Evolutionary conservation across 2,113 vertebrate species (phyloP), one percentile per base, ranked within the genome.

Genomic region (Cariama cristata): DNA sequence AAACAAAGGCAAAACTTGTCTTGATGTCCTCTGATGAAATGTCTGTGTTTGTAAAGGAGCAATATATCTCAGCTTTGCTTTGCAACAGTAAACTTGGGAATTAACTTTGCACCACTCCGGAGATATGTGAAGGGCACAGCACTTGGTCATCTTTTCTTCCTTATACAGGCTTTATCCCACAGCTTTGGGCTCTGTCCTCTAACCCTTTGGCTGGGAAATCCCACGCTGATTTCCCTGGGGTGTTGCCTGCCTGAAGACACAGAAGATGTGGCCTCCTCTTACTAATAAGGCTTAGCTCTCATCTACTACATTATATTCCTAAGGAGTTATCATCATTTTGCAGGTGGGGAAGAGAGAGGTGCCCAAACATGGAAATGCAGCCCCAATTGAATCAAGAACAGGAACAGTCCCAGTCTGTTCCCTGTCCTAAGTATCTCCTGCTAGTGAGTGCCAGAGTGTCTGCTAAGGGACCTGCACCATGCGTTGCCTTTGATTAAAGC

Each of bases 1-100:
- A 82, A 92, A 82, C 68, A 91, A 86, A 96, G 63, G 87, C 45
- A 95, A 88, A 94, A 90, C 50, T 66, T 64, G 24, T 59, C 56
- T 92, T 87, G 82, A 87, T 88, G 52, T 68, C 42, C 14, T 83
- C 27, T 89, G 82, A 88, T 92, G 85, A 96, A 85, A 79, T 42
- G 53, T 90, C 95, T 92, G 23, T 80, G 38, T 87, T 75, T 73
- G 52, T 93, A 93, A 75, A 91, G n/a, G 14, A 96, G 79, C 75
- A 95, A 45, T 84, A 38, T 82, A 44, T 88, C 82, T 84, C 66
- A 45, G 40, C 66, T 95, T 91, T 71, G 42, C 83, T 58, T 84
- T 84, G 68, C 53, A 66, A 24, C 66, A 85, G 8, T 23, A 58
- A 83, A 33, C 22, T 56, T 76, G 38, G 55, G 82, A 87, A 83